phyloP scores from a whole-genome alignment of 2,113 vertebrate genomes.

The Myiopsitta monachus region DNA sequence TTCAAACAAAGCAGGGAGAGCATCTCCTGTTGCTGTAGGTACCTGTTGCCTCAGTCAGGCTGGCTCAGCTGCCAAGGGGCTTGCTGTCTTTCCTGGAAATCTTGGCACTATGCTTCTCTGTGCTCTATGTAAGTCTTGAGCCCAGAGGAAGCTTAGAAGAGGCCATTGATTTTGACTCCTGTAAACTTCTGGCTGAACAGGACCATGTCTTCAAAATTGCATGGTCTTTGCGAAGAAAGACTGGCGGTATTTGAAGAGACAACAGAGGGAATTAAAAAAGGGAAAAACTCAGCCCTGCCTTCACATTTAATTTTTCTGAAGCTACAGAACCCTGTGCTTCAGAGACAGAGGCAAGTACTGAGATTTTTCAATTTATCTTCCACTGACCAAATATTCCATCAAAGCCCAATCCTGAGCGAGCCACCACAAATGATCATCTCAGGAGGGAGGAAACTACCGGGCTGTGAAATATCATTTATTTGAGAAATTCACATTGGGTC shows the following conservation, averaged over 20 bases:
- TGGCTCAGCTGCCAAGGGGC: not conserved
- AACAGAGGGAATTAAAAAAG: not conserved
- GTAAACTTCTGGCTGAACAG: not conserved
- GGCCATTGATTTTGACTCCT: not conserved
- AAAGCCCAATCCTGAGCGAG: conserved; percentile 9
- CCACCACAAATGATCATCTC: conserved; percentile 9
- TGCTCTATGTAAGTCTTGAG: not conserved
- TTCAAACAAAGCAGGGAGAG: not conserved
- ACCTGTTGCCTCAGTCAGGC: not conserved
- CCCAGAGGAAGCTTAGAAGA: not conserved
- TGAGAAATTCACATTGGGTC: not conserved
- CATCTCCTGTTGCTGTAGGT: not conserved
- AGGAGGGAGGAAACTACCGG: conserved; percentile 22
- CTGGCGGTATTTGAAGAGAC: not conserved
- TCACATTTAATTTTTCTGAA: not conserved
- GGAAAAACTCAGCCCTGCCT: not conserved
- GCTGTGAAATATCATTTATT: conserved; percentile 62
- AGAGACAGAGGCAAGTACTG: not conserved
- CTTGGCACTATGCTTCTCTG: not conserved
- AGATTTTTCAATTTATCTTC: conserved; percentile 39
- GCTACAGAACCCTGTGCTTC: not conserved
- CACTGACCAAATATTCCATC: conserved; percentile 1
- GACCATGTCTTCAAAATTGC: not conserved
- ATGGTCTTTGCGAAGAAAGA: not conserved
- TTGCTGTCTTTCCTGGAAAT: not conserved